A percentile compares a stretch with the other conserved stretches of the same genome.
These are phyloP conservation scores for Clitarchus hookeri DNA, from an alignment of 2,888 invertebrate species.

Conservation along the genomic window DNA sequence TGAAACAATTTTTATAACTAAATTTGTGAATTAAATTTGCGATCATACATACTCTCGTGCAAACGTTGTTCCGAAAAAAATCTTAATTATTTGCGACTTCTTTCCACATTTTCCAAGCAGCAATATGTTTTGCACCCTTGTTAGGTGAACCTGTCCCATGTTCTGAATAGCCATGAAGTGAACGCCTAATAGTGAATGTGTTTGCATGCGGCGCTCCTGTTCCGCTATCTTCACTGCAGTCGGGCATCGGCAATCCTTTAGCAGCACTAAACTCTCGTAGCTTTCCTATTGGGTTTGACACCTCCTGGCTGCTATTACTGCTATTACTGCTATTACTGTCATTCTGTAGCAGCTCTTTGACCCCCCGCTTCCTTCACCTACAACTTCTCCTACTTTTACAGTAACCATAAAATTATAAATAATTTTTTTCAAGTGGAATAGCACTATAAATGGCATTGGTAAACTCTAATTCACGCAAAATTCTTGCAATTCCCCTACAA, in stretches of 20 bases:
- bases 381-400: neutral
- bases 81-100: neutral
- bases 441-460: neutral
- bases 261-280: neutral
- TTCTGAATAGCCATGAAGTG: neutral
- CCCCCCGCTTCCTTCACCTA: neutral
- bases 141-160: neutral
- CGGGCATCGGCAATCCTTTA: neutral
- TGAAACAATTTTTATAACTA: no score
- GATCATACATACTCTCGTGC: no score
- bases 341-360: neutral
- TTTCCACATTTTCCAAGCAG: neutral
- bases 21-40: no score
- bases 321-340: neutral
- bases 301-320: neutral
- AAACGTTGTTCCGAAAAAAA: neutral
- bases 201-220: neutral
- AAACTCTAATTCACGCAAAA: neutral
- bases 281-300: neutral
- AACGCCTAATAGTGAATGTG: neutral
- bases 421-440: neutral
- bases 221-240: neutral
- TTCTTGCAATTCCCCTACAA: neutral
- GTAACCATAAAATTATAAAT: neutral
- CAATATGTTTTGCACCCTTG: neutral